Evolutionary conservation across 2,888 invertebrate species (phyloP), one percentile per base, ranked within the genome.

Genomic region (Cerceris rybyensis): DNA sequence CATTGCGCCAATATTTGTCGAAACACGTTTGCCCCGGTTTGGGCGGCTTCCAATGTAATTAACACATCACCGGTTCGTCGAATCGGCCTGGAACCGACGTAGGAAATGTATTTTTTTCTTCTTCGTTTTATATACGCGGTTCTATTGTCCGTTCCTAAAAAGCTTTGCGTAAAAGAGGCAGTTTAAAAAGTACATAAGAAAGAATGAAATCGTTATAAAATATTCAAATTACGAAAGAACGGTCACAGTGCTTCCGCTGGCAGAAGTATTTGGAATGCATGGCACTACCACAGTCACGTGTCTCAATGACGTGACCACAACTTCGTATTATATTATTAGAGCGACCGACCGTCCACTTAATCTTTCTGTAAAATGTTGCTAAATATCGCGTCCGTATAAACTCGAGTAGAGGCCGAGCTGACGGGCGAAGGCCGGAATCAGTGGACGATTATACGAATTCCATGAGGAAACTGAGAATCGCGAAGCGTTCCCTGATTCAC

Each of bases 231-330:
- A 70, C 75, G 70, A 80, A 80, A 81, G 43, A 73, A 77, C 78
- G 75, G 81, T 73, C 65, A 65, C 69, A 75, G 73, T 70, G 73
- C 59, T 78, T 78, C 65, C 68, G 80, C 79, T 84, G 82, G 77
- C 77, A 81, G 81, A 82, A 82, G 78, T 81, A 82, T 84, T 86
- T 86, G 85, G 85, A 86, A 86, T 86, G 85, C 86, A 86, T 86
- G 85, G 84, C 85, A 85, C 85, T 85, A 82, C 73, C 80, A 82
- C 80, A 78, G 74, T 71, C 83, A 77, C 83, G 73, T 28, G 76
- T 78, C 66, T 63, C 68, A 46, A 69, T 61, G 61, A 76, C 80
- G 80, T 77, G 82, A 82, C 80, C 28, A 75, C 61, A 78, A 82
- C 70, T 65, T 70, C 61, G 60, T 74, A 70, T 80, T 72, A 66